Evolutionary conservation across 2,797 vertebrate species (phyloP), one percentile per base, ranked within the genome.

Genomic region (Falco peregrinus): DNA sequence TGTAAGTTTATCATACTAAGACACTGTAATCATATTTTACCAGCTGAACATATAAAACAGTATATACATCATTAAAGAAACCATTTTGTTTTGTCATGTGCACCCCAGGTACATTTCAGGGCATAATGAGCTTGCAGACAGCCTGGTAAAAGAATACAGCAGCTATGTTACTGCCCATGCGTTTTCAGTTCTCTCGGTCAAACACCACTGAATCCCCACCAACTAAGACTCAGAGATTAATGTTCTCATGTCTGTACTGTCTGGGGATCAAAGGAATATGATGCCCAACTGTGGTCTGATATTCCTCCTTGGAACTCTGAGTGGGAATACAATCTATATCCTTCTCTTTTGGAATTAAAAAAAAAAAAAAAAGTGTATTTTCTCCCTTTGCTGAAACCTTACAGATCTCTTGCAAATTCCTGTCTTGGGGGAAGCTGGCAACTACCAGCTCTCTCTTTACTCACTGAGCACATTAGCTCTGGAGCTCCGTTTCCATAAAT

Each of bases 81-180:
- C 9, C 3, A 5, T 67, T 93, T 54, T 45, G 6, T 28, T 80
- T 39, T n/a, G 21, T 16, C 4, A 0, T 18, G 29, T 31, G 25
- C 41, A 60, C 20, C 24, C 12, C 48, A 88, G 65, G 7, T 56
- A 74, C 6, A 11, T 25, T 57, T 74, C 0, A 69, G 31, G 21
- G 41, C 9, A 26, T 13, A 10, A 39, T 2, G 13, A 88, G 16
- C 47, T 57, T 39, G 17, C 35, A 69, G 41, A 39, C 13, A 78
- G 31, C 7, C 26, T 61, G 9, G 24, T 41, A 65, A 57, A 86
- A 65, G 7, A 3, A 7, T 2, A 13, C 0, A 4, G 16, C 5
- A 47, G 56, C 20, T 60, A 31, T 13, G 20, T 6, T 2, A 2
- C 33, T 64, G 29, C 25, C 45, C 1, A 0, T 4, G 5, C 6